Conservation (phyloP, 2,797 vertebrate species). For the Poecilia gillii region DNA sequence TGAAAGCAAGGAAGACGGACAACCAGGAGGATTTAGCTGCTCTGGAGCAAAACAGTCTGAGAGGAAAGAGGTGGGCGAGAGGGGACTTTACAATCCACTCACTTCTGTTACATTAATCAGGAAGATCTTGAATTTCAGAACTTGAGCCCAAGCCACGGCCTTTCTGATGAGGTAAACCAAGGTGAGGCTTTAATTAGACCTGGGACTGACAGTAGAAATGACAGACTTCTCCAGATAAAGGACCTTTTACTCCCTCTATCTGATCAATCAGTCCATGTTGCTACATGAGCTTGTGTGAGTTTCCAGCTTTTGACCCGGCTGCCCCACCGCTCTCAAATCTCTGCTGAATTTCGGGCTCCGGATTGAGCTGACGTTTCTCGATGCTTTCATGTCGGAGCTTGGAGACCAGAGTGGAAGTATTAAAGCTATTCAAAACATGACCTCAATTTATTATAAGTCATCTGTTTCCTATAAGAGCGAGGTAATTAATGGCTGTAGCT, state of each 20-base stretch:
- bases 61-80: not conserved
- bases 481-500: conserved; percentile 74
- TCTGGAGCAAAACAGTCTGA: conserved; percentile 32
- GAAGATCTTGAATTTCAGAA: conserved; percentile 67
- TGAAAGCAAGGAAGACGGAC: conserved; percentile 55
- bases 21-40: conserved; percentile 32
- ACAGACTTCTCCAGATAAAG: conserved; percentile 57
- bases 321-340: conserved; percentile 64
- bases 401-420: conserved; percentile 66
- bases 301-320: conserved; percentile 53
- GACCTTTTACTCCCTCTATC: conserved; percentile 34
- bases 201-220: conserved; percentile 50
- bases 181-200: conserved; percentile 49
- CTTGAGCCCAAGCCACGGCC: conserved; percentile 54
- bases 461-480: conserved; percentile 75
- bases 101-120: conserved; percentile 69
- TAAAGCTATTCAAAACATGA: conserved; percentile 74
- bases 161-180: conserved; percentile 58
- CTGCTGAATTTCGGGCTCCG: conserved; percentile 48
- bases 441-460: conserved; percentile 79
- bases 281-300: conserved; percentile 44
- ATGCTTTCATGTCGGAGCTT: conserved; percentile 74
- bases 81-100: conserved; percentile 11
- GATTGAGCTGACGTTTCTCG: conserved; percentile 50
- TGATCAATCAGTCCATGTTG: conserved; percentile 48